Evolutionary conservation across 2,888 invertebrate species (phyloP).

Genomic region (Ophonus ardosiacus): DNA sequence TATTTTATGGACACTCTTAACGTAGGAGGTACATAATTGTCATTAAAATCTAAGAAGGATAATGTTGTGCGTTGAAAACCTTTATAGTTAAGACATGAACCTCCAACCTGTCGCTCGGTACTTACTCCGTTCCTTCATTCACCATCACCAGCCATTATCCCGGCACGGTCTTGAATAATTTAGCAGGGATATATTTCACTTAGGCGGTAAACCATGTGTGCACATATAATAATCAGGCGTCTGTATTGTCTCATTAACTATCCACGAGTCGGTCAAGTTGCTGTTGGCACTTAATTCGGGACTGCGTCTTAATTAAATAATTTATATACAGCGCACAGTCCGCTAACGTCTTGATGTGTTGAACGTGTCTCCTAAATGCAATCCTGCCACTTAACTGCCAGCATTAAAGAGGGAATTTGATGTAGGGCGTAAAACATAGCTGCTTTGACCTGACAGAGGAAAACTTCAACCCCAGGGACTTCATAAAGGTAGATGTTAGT

Average conservation of each 20-base stretch:
- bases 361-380: conserved; percentile 52
- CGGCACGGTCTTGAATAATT: not conserved
- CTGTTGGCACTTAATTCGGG: not conserved
- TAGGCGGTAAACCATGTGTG: not conserved
- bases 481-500: not conserved
- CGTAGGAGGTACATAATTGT: no score
- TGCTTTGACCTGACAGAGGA: conserved; percentile 15
- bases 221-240: conserved; percentile 17
- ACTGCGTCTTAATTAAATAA: conserved; percentile 55
- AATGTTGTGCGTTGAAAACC: no score
- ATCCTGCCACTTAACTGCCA: conserved; percentile 50
- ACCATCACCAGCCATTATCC: not conserved
- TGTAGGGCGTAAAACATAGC: conserved; percentile 44
- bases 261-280: conserved; percentile 18
- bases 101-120: no score
- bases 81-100: no score
- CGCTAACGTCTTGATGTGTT: conserved; percentile 46
- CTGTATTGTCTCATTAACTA: conserved; percentile 20
- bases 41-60: no score
- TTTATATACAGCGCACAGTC: conserved; percentile 55
- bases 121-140: no score
- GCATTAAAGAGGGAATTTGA: conserved; percentile 52
- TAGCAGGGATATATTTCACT: not conserved
- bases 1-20: no score
- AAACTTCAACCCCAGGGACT: not conserved